Base-by-base conservation (phyloP, 2,888 invertebrate genomes). In the Caenorhabditis sp. region DNA sequence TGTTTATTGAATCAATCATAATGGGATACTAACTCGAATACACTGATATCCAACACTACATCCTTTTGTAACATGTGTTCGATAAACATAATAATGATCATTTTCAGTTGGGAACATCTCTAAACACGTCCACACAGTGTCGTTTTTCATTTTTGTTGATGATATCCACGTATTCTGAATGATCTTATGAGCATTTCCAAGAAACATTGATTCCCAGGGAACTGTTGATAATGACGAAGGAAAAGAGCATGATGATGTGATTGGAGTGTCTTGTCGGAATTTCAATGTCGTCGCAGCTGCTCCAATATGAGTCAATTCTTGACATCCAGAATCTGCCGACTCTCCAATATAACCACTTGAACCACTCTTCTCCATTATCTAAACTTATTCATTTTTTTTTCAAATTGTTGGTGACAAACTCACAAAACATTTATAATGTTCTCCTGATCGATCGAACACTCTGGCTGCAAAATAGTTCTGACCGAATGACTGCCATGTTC, bases 31-130 rank as follows among this genome's bases (percentile, higher is more conserved):
- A 26, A 71, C 79, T 54, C 67, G 65, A 12, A 79, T 50, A 58
- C 79, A 79, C 43, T 79, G 79, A 69, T 72, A 79, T 26, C 79
- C 79, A 14, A 68, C 66, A 53, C 71, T 66, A 64, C 79, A 79
- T 3, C 79, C 79, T 61, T 79, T 72, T 23, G 74, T 66, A 0
- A 79, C 79, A 68, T 58, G 60, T 14, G 69, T 70, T 26, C 76
- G 50, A 23, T 59, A 68, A 2, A 61, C 62, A 24, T 69, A 73
- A 26, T 43, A 17, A 43, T 43, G 14, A 4, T 59, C 17, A 10
- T 49, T 50, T 2, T 76, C 76, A 2, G 66, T 73, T 0, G 65
- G 58, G 24, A 62, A 60, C n/a, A 61, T 54, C 19, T 78, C 64
- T 10, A 67, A 53, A 60, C 78, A 78, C 2, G 69, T 76, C 74